Base-by-base conservation (phyloP, 2,113 vertebrate species). In the Vidua macroura region DNA sequence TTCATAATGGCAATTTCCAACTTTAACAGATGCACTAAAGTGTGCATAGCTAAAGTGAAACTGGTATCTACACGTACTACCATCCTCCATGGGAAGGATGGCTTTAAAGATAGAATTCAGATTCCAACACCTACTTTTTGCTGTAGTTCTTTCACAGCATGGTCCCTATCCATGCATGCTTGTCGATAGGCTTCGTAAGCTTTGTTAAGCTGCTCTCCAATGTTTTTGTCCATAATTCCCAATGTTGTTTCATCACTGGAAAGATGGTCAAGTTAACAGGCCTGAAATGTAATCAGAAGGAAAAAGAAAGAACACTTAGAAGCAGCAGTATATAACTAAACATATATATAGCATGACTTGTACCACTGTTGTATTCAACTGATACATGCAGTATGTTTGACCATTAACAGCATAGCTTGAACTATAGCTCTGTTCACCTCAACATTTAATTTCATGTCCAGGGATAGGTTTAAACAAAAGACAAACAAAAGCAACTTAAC, bases 151-250 rank as follows among this genome's bases (percentile, higher is more conserved):
- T 98, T 99, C 93, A 98, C 97, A 90, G 98, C 98, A 84, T 97
- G 98, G 75, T 99, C 99, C 96, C 98, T 99, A 85, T 99, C 99
- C 95, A 99, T 98, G 94, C 99, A 99, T 80, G 98, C 99, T 97
- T 99, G 99, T 63, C 99, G 98, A 97, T 98, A 99, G 83, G 99
- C 99, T 98, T 99, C 99, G 14, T 99, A 99, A 90, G 99, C 99
- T 98, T 99, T 99, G 97, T 99, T 99, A 97, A 99, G 99, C 96
- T 99, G 99, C 86, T 99, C 99, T 93, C 98, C 99, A 80, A 99
- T 99, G 97, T 99, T 99, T 98, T 98, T 99, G 96, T 99, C 99
- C 99, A 99, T 99, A 98, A 98, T 98, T 98, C 94, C 97, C 97
- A 96, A 97, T 96, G 97, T 97, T 98, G 97, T 98, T 98, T 98